Evolutionary conservation across 2,888 invertebrate species (phyloP).

Genomic region (Eudemis profundana): DNA sequence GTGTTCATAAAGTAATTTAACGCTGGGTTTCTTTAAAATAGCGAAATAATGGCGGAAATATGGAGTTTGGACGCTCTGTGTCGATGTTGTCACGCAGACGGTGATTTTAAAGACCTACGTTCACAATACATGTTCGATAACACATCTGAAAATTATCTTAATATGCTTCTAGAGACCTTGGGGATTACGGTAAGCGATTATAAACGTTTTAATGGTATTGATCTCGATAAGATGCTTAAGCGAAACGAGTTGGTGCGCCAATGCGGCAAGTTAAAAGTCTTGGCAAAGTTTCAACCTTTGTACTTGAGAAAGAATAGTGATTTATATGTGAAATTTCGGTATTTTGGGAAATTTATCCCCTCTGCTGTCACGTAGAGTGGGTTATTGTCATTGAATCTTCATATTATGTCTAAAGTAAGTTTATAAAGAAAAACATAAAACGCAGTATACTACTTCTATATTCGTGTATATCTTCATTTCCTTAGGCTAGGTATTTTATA

Average conservation of each 20-base stretch:
- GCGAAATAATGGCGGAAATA: conserved; percentile 46
- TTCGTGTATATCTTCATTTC: no score
- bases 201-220: conserved; percentile 3
- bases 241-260: conserved; percentile 1
- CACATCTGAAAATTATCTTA: conserved; percentile 44
- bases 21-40: background rate
- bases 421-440: no score
- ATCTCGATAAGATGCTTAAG: background rate
- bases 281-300: conserved; percentile 23
- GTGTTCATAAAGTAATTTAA: conserved; percentile 3
- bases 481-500: no score
- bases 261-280: conserved; percentile 3
- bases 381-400: no score
- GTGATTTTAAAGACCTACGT: conserved; percentile 47
- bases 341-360: background rate
- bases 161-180: conserved; percentile 48
- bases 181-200: conserved; percentile 46
- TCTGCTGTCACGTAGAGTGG: no score
- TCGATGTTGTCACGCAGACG: conserved; percentile 51
- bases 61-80: conserved; percentile 48
- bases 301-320: background rate
- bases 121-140: conserved; percentile 31
- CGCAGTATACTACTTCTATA: no score
- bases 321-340: background rate
- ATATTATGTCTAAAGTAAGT: no score